Evolutionary conservation across 2,797 vertebrate species (phyloP).

Genomic region (Eurystomus glaucurus): DNA sequence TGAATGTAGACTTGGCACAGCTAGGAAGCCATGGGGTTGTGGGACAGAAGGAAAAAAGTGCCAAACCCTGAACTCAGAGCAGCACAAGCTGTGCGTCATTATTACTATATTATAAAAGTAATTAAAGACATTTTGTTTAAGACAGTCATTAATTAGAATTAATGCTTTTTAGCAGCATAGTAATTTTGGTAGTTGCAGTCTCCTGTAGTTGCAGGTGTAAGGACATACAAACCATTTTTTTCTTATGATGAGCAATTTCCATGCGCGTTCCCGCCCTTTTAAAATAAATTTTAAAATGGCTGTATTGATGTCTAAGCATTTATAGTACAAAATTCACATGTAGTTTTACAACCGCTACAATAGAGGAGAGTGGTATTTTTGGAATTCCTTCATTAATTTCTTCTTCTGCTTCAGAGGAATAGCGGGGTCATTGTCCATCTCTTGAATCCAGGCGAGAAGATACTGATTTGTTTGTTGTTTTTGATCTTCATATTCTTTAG

Average conservation of each 20-base stretch:
- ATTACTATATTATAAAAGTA: neutral
- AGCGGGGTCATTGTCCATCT: slow-evolving; percentile 77
- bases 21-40: neutral
- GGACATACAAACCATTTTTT: neutral
- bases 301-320: neutral
- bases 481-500: slow-evolving; percentile 87
- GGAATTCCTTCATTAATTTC: slow-evolving; percentile 88
- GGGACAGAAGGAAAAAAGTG: neutral
- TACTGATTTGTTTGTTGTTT: slow-evolving; percentile 81
- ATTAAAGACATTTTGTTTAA: neutral
- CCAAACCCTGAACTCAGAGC: neutral
- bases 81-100: neutral
- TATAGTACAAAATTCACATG: slow-evolving; percentile 42
- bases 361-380: slow-evolving; percentile 86
- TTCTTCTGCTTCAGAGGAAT: slow-evolving; percentile 85
- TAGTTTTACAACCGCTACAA: slow-evolving; percentile 32
- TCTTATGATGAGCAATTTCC: neutral
- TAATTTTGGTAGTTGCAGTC: neutral
- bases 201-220: neutral
- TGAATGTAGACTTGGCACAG: neutral
- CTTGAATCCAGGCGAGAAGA: slow-evolving; percentile 84
- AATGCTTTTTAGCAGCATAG: neutral
- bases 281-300: neutral
- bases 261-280: neutral
- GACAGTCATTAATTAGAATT: neutral